phyloP scores from a whole-genome alignment of 2,888 invertebrate genomes.

The Nebria salina region DNA sequence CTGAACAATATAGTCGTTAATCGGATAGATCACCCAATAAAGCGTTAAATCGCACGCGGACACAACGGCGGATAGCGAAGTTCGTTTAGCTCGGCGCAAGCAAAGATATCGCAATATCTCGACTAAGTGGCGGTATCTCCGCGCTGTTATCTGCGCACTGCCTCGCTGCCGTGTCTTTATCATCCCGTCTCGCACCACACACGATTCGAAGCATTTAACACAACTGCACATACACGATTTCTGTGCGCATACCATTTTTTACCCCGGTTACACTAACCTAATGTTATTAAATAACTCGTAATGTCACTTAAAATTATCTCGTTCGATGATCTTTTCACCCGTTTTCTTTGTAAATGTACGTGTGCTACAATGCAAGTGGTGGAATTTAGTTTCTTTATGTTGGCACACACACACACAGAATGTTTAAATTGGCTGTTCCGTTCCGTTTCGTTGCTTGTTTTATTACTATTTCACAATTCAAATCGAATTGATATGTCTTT shows the following conservation, averaged over 20 bases:
- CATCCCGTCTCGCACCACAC: constrained; percentile 39
- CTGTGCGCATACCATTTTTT: constrained; percentile 22
- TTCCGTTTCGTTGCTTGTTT: background rate
- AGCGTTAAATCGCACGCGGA: background rate
- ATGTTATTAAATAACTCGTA: constrained; percentile 42
- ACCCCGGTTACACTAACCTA: constrained; percentile 23
- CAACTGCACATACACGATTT: constrained; percentile 37
- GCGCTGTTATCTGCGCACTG: background rate
- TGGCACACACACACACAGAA: constrained; percentile 9
- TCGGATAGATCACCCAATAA: background rate
- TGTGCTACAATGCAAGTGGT: constrained; percentile 27
- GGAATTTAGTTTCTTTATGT: constrained; percentile 41
- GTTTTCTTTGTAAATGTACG: constrained; percentile 2
- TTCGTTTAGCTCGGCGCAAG: background rate
- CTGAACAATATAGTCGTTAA: constrained; percentile 18
- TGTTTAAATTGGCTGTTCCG: constrained; percentile 6
- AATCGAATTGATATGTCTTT: background rate
- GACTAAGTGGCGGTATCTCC: constrained; percentile 27
- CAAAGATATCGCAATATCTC: constrained; percentile 21
- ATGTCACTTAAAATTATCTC: constrained; percentile 48
- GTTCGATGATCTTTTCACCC: constrained; percentile 38
- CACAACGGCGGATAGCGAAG: too few species aligned
- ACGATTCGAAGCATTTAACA: constrained; percentile 45
- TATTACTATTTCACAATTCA: background rate
- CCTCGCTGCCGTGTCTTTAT: background rate